Base-by-base conservation (phyloP, 1,140 invertebrate genomes). In the Charaxes varanes region DNA sequence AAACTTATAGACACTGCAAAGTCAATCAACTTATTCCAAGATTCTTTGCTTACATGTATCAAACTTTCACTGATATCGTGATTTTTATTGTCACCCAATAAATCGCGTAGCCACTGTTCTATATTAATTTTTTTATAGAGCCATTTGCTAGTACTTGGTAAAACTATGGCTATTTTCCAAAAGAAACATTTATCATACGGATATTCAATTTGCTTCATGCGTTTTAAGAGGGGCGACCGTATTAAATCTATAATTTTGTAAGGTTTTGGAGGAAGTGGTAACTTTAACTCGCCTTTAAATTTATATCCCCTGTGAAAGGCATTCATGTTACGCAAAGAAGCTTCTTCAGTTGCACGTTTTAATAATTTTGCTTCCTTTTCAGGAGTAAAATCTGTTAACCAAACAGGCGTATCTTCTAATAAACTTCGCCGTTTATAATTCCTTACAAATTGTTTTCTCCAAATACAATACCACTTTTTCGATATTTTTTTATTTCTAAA, bases 151-250 rank as follows among this genome's bases (percentile, higher is more conserved):
- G 66, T 38, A 35, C 83, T 64, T 7, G 90, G 88, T 35, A 89
- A 81, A 0, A 88, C 87, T 8, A 92, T 56, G n/a, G 88, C 67
- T 12, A 91, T 51, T 74, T 93, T 93, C 89, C 90, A 92, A 62
- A 87, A 92, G 30, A 87, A 72, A 46, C 85, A 85, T 42, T 85
- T 82, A 28, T 81, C 79, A 37, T 85, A 80, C 24, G 79, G 78
- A 54, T 80, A 84, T 38, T 65, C 74, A 15, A 85, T 76, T 56
- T 84, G 70, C 53, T 74, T 81, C 51, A 80, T 79, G 19, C 79
- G 69, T 59, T 82, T 77, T 24, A 80, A 41, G 7, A 87, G 62
- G 27, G 81, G 53, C 12, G 81, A 83, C 59, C 76, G 71, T 14
- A 85, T 84, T 31, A 86, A 66, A 64, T 85, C 74, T 43, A 81